Conservation (phyloP, 2,888 invertebrate species). For the Scotopteryx bipunctaria region DNA sequence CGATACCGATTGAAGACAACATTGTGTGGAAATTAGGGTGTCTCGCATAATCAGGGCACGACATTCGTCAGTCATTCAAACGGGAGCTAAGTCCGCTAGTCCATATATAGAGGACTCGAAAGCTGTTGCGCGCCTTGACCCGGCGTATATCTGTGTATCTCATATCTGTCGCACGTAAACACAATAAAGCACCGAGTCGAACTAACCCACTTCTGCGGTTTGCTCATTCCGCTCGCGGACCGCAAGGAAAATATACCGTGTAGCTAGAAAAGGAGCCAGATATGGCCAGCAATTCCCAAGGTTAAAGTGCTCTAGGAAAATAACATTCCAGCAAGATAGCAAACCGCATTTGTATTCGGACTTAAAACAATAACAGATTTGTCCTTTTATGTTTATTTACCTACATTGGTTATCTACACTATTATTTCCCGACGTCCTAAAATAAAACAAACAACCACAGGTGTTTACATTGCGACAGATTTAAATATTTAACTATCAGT, state of each 20-base stretch:
- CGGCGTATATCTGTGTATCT: conserved; percentile 69
- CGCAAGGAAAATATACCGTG: conserved; percentile 52
- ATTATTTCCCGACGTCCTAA: background rate
- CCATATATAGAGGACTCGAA: conserved; percentile 70
- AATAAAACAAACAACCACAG: conserved; percentile 1
- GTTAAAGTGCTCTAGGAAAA: conserved; percentile 46
- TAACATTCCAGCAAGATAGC: conserved; percentile 38
- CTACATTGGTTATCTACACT: conserved; percentile 1
- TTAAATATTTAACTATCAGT: background rate
- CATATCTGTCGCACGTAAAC: conserved; percentile 80
- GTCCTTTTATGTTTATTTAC: conserved; percentile 14
- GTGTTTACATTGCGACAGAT: background rate
- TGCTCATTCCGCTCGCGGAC: conserved; percentile 67
- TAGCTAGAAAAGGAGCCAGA: conserved; percentile 48
- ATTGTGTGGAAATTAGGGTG: conserved; percentile 68
- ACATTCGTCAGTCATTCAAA: conserved; percentile 47
- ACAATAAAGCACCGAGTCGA: conserved; percentile 76
- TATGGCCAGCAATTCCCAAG: conserved; percentile 49
- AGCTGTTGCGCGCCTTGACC: conserved; percentile 80
- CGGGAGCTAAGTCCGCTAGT: conserved; percentile 67
- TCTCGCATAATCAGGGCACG: conserved; percentile 59
- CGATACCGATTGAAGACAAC: conserved; percentile 58
- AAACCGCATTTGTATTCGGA: conserved; percentile 44
- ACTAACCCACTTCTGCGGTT: conserved; percentile 75
- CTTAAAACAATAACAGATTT: conserved; percentile 18